Conservation (phyloP, 2,888 invertebrate species). For the Bruchidius siliquastri region DNA sequence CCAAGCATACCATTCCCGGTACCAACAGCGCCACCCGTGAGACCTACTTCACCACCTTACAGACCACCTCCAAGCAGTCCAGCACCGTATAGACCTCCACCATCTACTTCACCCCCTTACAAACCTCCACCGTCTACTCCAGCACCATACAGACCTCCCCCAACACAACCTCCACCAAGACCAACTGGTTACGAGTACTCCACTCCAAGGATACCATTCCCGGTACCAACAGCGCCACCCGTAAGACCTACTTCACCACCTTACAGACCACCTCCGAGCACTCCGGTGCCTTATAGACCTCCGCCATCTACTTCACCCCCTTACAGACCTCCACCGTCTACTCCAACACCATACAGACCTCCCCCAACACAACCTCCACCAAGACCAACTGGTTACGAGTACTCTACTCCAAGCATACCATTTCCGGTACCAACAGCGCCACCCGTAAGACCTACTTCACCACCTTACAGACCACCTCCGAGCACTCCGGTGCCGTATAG, state of each 20-base stretch:
- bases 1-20: not conserved
- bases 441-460: too few relatives aligned
- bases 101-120: not conserved
- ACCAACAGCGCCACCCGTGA: not conserved
- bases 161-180: too few relatives aligned
- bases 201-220: constrained; percentile 61
- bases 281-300: constrained; percentile 16
- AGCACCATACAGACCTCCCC: constrained; percentile 11
- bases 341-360: too few relatives aligned
- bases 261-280: constrained; percentile 8
- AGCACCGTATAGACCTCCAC: not conserved
- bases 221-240: constrained; percentile 27
- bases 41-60: not conserved
- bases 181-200: constrained; percentile 65
- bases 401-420: too few relatives aligned
- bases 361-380: too few relatives aligned
- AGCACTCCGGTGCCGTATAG: too few relatives aligned
- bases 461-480: too few relatives aligned
- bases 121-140: constrained; percentile 24
- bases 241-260: too few relatives aligned
- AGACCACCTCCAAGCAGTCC: not conserved
- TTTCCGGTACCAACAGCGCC: too few relatives aligned
- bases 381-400: too few relatives aligned
- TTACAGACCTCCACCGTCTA: too few relatives aligned
- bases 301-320: constrained; percentile 7